phyloP scores from a whole-genome alignment of 2,113 vertebrate species.

The Zootoca vivipara region DNA sequence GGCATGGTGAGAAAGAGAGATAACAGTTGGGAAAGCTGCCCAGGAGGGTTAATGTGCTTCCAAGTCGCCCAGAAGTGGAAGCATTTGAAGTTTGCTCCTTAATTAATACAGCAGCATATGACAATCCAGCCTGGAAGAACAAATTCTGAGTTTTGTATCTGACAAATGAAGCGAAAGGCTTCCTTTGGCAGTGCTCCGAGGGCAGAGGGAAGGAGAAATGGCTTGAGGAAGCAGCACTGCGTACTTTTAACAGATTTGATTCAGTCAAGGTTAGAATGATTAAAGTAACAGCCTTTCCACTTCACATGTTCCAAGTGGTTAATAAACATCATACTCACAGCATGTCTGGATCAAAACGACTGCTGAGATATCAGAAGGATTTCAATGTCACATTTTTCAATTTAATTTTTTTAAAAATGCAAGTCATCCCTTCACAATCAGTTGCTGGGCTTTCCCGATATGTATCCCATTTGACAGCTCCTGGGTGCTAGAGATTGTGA shows the following conservation, averaged over 20 bases:
- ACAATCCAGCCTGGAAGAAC: constrained; percentile 40
- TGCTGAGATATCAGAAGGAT: background rate
- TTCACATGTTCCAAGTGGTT: rapidly evolving
- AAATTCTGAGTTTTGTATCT: background rate
- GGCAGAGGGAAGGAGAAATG: background rate
- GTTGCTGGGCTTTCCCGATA: background rate
- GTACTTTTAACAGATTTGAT: constrained; percentile 26
- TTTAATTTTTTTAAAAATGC: background rate
- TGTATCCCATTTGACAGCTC: background rate
- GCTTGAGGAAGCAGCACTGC: background rate
- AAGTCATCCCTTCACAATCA: background rate
- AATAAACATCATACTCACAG: background rate
- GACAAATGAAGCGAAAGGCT: constrained; percentile 32
- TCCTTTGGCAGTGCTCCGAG: constrained; percentile 1
- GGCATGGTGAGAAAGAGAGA: constrained; percentile 56
- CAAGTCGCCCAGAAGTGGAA: constrained; percentile 35
- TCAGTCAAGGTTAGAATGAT: background rate
- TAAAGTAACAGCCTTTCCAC: constrained; percentile 14
- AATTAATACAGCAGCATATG: constrained; percentile 53
- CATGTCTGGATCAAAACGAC: constrained; percentile 1
- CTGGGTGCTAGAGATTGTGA: background rate
- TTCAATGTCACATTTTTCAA: background rate
- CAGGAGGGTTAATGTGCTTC: constrained; percentile 39
- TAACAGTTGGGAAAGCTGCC: constrained; percentile 51
- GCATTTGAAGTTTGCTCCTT: constrained; percentile 41